A percentile compares a stretch with the other conserved stretches of the same genome.
These are phyloP conservation scores for Amphipoea oculea DNA, from an alignment of 2,888 invertebrate genomes.

Conservation along the genomic window DNA sequence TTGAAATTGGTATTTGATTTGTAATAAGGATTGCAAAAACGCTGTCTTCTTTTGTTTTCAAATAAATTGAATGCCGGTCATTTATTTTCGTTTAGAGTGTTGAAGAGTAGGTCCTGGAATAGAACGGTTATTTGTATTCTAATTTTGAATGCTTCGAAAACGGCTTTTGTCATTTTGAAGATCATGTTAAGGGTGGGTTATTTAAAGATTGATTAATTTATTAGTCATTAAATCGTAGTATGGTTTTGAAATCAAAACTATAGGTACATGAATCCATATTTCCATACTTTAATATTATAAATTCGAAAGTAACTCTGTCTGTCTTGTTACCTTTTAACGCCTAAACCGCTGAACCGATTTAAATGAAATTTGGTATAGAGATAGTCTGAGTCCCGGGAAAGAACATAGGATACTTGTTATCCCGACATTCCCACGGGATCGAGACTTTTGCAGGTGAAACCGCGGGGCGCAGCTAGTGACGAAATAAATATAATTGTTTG, in stretches of 20 bases:
- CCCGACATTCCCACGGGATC: too few relatives aligned
- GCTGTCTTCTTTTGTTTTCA: constrained; percentile 16
- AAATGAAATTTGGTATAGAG: too few relatives aligned
- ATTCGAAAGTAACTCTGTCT: too few relatives aligned
- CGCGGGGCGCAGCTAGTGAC: too few relatives aligned
- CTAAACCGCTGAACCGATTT: too few relatives aligned
- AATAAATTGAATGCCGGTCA: constrained; percentile 21
- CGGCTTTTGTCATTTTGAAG: background rate
- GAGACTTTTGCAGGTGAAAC: too few relatives aligned
- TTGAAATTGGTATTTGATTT: background rate
- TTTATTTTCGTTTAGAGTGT: background rate
- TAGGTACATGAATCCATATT: too few relatives aligned
- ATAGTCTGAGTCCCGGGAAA: too few relatives aligned
- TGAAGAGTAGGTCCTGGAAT: background rate
- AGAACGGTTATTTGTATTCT: constrained; percentile 10
- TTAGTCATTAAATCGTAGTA: background rate
- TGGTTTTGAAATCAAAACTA: background rate
- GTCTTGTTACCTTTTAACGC: too few relatives aligned
- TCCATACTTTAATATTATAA: too few relatives aligned
- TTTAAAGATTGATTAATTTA: background rate
- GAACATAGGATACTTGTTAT: too few relatives aligned
- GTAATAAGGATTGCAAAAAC: background rate
- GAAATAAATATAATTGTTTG: background rate
- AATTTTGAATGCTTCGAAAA: constrained; percentile 7
- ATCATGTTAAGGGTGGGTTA: background rate